Percentiles rank a stretch among this genome's conserved stretches.
Conservation (phyloP, 2,797 vertebrate genomes). For the Nothura maculosa region DNA sequence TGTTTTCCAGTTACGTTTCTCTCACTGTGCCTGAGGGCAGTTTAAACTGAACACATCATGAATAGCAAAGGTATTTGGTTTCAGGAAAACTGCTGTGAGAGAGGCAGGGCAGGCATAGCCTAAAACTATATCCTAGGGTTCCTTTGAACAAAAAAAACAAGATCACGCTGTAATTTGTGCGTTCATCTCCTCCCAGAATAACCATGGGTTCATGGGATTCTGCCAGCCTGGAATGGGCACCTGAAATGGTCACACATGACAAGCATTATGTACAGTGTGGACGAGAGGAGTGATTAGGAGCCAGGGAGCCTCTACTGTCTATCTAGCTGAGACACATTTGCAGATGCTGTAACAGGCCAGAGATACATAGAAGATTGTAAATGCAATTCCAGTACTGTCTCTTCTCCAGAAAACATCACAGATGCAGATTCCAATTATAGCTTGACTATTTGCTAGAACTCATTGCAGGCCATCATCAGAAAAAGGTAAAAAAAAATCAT, state of each 20-base stretch:
- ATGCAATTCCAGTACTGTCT: not conserved
- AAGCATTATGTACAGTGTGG: not conserved
- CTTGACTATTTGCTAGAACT: not conserved
- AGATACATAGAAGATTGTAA: not conserved
- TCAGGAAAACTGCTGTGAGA: not conserved
- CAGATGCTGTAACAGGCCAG: not conserved
- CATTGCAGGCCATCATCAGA: not conserved
- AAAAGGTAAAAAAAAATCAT: not conserved
- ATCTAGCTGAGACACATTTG: not conserved
- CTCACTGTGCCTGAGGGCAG: not conserved
- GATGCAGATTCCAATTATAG: not conserved
- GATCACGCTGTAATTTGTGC: not conserved
- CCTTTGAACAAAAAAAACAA: not conserved
- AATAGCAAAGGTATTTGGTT: not conserved
- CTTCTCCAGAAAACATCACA: not conserved
- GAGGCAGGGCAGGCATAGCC: not conserved
- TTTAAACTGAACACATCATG: not conserved
- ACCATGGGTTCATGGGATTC: not conserved
- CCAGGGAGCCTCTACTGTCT: not conserved
- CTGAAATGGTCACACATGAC: not conserved
- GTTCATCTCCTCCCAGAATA: not conserved
- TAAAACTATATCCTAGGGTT: not conserved
- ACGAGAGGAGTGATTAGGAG: not conserved
- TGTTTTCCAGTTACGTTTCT: not conserved
- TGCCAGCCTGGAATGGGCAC: not conserved